Evolutionary conservation across 2,797 vertebrate genomes (phyloP).

Genomic region (Pseudochromis fuscus): DNA sequence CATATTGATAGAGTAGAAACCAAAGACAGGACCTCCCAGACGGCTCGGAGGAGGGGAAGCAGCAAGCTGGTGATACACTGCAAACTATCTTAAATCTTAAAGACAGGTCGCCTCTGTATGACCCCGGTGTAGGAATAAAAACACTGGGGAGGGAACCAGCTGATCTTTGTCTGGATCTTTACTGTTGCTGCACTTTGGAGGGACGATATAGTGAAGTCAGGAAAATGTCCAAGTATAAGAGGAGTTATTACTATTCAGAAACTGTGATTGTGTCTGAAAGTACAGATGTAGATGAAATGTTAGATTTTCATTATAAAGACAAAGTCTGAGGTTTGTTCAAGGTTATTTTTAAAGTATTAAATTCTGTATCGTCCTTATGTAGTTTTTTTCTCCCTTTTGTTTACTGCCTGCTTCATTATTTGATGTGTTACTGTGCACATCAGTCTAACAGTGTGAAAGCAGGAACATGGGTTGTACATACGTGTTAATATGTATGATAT

Average conservation of each 20-base stretch:
- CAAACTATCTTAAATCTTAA: slow-evolving; percentile 53
- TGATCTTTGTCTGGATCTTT: slow-evolving; percentile 21
- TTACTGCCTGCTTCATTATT: too few species aligned
- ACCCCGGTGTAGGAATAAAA: slow-evolving; percentile 24
- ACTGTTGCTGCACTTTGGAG: neutral
- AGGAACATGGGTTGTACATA: too few species aligned
- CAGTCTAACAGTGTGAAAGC: too few species aligned
- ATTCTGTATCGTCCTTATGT: too few species aligned
- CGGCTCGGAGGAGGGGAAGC: slow-evolving; percentile 24
- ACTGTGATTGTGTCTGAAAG: too few species aligned
- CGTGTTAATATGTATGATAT: too few species aligned
- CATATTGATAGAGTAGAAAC: slow-evolving; percentile 66
- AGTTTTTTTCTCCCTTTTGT: too few species aligned
- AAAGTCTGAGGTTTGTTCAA: too few species aligned
- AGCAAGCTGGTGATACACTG: slow-evolving; percentile 37
- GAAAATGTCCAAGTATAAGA: neutral
- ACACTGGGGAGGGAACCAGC: neutral
- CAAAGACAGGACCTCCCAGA: slow-evolving; percentile 68
- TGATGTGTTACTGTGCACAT: too few species aligned
- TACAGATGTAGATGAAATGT: too few species aligned
- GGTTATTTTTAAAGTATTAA: too few species aligned
- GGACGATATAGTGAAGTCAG: neutral
- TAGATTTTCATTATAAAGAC: too few species aligned
- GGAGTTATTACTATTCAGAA: neutral
- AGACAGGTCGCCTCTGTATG: slow-evolving; percentile 47